phyloP scores from a whole-genome alignment of 2,888 invertebrate species.

The Dryomyza anilis region DNA sequence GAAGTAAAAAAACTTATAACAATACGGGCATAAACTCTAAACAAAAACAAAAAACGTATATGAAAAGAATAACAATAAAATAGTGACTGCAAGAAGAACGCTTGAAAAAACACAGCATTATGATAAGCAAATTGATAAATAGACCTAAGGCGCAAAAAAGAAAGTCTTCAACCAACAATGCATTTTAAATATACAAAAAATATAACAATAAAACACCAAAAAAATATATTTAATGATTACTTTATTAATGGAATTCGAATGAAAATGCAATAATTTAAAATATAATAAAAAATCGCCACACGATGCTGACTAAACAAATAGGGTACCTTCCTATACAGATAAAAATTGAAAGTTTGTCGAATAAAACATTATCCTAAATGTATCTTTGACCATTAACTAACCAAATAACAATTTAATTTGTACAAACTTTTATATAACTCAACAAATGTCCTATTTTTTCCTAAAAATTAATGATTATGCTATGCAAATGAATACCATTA shows the following conservation, averaged over 20 bases:
- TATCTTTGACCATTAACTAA: not conserved
- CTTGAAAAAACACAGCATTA: not conserved
- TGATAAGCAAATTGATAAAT: slow-evolving; percentile 12
- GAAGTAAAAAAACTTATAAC: not conserved
- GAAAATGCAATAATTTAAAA: not conserved
- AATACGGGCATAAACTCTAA: not conserved
- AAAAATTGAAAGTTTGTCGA: not conserved
- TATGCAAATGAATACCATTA: not conserved
- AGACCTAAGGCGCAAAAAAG: not conserved
- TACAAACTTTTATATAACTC: not conserved
- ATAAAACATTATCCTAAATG: not conserved
- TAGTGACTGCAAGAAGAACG: not conserved
- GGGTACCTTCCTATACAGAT: not conserved
- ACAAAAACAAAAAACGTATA: not conserved
- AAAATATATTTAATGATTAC: slow-evolving; percentile 2
- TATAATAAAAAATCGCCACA: not conserved
- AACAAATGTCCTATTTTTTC: not conserved
- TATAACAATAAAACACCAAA: not conserved
- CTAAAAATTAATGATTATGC: not conserved
- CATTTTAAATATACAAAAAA: not conserved
- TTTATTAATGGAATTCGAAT: slow-evolving; percentile 4
- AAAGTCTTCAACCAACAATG: not conserved
- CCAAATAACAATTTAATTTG: not conserved
- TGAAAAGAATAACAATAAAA: not conserved
- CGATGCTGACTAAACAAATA: too few species aligned